A percentile compares a stretch with the other conserved stretches of the same genome.
Conservation (phyloP, 2,888 invertebrate genomes). For the Lymantria monacha region DNA sequence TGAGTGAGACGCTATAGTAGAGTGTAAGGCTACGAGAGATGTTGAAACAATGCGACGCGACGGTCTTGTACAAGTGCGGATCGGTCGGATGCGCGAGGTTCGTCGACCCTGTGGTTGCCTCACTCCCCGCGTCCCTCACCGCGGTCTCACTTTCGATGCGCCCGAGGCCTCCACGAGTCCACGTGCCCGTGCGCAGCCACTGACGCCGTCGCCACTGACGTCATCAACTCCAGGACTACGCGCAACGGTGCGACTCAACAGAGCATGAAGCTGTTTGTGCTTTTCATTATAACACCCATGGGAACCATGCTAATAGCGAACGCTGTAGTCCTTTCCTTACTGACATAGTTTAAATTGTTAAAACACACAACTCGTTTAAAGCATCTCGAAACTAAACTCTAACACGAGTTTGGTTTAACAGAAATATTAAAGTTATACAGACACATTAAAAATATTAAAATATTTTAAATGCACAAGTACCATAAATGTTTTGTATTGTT, state of each 20-base stretch:
- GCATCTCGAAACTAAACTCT: slow-evolving; percentile 1
- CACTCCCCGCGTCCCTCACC: slow-evolving; percentile 43
- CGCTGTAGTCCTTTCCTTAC: slow-evolving; percentile 38
- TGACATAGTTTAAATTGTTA: slow-evolving; percentile 36
- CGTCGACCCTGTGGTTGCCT: slow-evolving; percentile 59
- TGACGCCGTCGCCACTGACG: slow-evolving; percentile 62
- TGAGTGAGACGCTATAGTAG: slow-evolving; percentile 44
- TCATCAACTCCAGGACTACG: slow-evolving; percentile 60
- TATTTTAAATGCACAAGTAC: no score
- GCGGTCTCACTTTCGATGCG: slow-evolving; percentile 78
- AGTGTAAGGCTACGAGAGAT: slow-evolving; percentile 47
- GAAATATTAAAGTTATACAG: background rate
- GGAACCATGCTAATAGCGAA: slow-evolving; percentile 55
- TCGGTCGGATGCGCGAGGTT: slow-evolving; percentile 75
- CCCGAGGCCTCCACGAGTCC: slow-evolving; percentile 68
- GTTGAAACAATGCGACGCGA: slow-evolving; percentile 70
- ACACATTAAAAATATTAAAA: background rate
- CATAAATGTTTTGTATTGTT: background rate
- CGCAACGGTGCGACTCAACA: slow-evolving; percentile 53
- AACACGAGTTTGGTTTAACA: slow-evolving; percentile 5
- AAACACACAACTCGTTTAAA: slow-evolving; percentile 1
- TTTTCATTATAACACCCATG: slow-evolving; percentile 65
- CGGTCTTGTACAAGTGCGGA: slow-evolving; percentile 74
- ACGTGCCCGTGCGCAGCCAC: slow-evolving; percentile 69
- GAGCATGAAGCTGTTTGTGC: slow-evolving; percentile 64